These are phyloP conservation scores for Phorcus lineatus DNA, from an alignment of 2,888 invertebrate species.

Conservation along the genomic window DNA sequence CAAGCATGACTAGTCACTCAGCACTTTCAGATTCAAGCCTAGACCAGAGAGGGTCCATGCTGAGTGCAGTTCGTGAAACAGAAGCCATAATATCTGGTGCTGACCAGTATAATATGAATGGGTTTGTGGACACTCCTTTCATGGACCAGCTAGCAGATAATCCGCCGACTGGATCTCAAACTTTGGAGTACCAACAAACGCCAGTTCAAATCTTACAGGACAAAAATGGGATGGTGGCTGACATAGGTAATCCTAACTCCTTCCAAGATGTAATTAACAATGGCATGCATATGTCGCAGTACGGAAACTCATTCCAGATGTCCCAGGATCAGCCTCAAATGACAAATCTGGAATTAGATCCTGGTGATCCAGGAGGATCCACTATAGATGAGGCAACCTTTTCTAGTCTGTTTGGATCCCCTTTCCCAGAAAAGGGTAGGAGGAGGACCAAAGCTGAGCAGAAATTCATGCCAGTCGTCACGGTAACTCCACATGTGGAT, in stretches of 20 bases:
- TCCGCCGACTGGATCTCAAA: background rate
- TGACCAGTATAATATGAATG: conserved; percentile 36
- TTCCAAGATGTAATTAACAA: conserved; percentile 12
- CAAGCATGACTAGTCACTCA: conserved; percentile 15
- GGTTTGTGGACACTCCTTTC: conserved; percentile 41
- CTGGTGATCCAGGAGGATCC: conserved; percentile 33
- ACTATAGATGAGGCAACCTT: conserved; percentile 63
- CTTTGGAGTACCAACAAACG: background rate
- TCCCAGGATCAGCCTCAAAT: conserved; percentile 7
- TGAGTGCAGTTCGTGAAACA: background rate
- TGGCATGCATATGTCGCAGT: background rate
- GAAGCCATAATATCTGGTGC: conserved; percentile 3
- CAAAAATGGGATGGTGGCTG: background rate
- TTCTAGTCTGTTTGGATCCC: conserved; percentile 52
- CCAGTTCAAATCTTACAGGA: background rate
- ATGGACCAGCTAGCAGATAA: conserved; percentile 41
- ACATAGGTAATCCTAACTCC: background rate
- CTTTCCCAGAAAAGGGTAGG: background rate
- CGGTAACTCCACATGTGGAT: conserved; percentile 40
- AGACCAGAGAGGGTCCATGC: conserved; percentile 1
- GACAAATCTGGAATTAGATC: background rate
- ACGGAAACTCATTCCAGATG: background rate
- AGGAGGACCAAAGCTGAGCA: conserved; percentile 44
- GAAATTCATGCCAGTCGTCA: conserved; percentile 45
- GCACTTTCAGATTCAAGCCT: conserved; percentile 10